phyloP scores from a whole-genome alignment of 2,888 invertebrate species.

The Drosophila austrosaltans region DNA sequence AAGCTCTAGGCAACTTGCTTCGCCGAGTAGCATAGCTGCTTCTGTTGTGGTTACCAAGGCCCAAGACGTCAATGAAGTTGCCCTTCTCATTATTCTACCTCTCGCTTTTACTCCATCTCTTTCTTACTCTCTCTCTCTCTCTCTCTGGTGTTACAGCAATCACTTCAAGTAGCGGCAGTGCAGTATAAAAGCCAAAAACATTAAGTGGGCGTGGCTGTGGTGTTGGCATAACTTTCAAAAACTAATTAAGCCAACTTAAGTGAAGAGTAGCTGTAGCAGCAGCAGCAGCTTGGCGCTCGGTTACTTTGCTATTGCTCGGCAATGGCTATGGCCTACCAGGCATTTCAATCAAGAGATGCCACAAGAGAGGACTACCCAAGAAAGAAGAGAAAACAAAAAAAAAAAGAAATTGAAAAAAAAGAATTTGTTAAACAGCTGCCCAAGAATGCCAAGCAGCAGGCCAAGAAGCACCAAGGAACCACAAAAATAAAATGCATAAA shows the following conservation, averaged over 20 bases:
- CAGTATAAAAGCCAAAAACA: constrained; percentile 48
- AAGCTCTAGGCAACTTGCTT: constrained; percentile 29
- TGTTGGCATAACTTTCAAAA: constrained; percentile 79
- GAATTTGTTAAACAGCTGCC: constrained; percentile 43
- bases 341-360: constrained; percentile 73
- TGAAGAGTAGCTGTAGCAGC: constrained; percentile 46
- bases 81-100: constrained; percentile 26
- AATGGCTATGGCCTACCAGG: constrained; percentile 63
- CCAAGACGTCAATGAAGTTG: constrained; percentile 45
- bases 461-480: neutral
- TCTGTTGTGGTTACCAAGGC: constrained; percentile 47
- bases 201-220: constrained; percentile 71
- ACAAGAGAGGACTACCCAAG: constrained; percentile 47
- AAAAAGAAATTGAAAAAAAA: constrained; percentile 17
- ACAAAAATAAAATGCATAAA: neutral
- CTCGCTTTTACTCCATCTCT: neutral
- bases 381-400: neutral
- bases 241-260: constrained; percentile 82
- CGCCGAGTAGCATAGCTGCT: constrained; percentile 31
- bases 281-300: constrained; percentile 26
- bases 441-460: constrained; percentile 49
- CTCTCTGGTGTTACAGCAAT: constrained; percentile 53
- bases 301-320: constrained; percentile 25
- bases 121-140: neutral
- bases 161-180: constrained; percentile 44